Evolutionary conservation across 2,797 vertebrate genomes (phyloP).

Genomic region (Danionella dracula): DNA sequence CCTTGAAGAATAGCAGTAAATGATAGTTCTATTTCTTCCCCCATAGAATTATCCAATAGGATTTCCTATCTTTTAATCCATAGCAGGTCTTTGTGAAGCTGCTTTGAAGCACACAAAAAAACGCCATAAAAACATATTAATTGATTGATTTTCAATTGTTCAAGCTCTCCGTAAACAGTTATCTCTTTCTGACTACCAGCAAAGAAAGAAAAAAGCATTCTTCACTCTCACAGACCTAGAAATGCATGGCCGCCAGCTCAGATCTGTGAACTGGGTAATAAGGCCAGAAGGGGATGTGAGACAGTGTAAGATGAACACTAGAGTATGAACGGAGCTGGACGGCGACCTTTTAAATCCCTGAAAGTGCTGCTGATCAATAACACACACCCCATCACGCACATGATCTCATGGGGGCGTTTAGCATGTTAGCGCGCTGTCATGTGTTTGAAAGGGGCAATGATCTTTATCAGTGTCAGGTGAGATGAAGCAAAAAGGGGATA

Average conservation of each 20-base stretch:
- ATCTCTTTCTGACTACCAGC: too few species aligned
- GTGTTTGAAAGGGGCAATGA: constrained; percentile 12
- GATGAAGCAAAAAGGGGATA: not conserved
- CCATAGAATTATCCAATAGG: too few species aligned
- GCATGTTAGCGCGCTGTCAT: constrained; percentile 30
- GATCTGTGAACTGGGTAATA: not conserved
- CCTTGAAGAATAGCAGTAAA: too few species aligned
- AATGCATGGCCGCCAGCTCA: not conserved
- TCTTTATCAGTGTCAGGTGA: constrained; percentile 7
- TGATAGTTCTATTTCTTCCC: too few species aligned
- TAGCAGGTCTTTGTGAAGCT: too few species aligned
- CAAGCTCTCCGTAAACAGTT: too few species aligned
- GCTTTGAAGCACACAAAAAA: too few species aligned
- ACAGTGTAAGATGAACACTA: constrained; percentile 7
- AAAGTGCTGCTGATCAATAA: constrained; percentile 32
- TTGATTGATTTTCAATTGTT: too few species aligned
- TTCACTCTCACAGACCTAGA: not conserved
- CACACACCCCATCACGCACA: not conserved
- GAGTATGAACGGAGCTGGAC: constrained; percentile 37
- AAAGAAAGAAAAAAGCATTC: too few species aligned
- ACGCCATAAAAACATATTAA: too few species aligned
- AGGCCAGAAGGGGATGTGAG: not conserved
- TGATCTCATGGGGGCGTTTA: constrained; percentile 10
- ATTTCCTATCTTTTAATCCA: too few species aligned
- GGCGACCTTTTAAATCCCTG: constrained; percentile 37